Evolutionary conservation across 2,113 vertebrate species (phyloP).

Genomic region (Myiozetetes cayanensis): DNA sequence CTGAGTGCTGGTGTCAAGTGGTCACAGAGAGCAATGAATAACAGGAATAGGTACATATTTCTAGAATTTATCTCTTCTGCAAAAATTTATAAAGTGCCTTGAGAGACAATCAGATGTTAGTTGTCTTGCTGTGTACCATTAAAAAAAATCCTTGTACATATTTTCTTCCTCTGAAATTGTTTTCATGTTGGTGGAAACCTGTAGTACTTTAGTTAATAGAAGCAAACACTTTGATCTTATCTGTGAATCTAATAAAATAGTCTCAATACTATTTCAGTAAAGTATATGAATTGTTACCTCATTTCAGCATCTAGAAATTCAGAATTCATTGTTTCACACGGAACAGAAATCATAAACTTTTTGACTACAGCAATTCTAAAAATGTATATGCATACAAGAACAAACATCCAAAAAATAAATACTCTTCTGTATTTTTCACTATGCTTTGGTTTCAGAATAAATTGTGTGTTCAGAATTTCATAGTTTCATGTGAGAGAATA

Average conservation of each 20-base stretch:
- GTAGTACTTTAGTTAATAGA: not conserved
- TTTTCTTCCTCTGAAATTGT: not conserved
- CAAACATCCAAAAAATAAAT: not conserved
- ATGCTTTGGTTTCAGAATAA: not conserved
- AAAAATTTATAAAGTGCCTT: not conserved
- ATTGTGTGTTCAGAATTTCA: not conserved
- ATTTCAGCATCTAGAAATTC: not conserved
- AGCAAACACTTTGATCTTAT: not conserved
- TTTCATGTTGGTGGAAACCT: not conserved
- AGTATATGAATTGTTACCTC: not conserved
- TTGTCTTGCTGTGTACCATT: not conserved
- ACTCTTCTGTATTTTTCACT: not conserved
- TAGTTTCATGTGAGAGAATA: not conserved
- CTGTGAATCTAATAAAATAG: not conserved
- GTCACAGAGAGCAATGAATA: not conserved
- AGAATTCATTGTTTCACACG: not conserved
- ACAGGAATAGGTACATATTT: not conserved
- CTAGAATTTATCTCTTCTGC: not conserved
- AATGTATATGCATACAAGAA: not conserved
- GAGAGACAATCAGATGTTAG: not conserved
- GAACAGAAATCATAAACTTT: not conserved
- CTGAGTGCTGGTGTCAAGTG: not conserved
- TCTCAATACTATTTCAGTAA: not conserved
- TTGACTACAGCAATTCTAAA: not conserved
- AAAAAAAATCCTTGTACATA: not conserved